phyloP scores from a whole-genome alignment of 2,888 invertebrate species.

The Pasiphila rectangulata region DNA sequence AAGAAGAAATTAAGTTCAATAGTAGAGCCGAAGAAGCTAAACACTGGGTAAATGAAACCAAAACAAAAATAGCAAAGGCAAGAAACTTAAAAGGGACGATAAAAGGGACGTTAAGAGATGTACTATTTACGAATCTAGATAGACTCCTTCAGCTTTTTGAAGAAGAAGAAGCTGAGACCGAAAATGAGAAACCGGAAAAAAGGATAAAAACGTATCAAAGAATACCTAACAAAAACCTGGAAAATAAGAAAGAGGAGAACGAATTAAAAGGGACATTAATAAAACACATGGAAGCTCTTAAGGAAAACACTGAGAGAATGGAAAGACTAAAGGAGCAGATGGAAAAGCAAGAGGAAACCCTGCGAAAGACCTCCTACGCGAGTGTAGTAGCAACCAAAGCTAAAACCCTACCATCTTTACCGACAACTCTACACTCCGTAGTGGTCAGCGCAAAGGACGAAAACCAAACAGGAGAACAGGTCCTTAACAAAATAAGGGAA shows the following conservation, averaged over 20 bases:
- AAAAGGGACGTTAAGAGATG: neutral
- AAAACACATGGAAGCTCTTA: neutral
- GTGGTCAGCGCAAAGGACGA: slow-evolving; percentile 11
- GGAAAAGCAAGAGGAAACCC: neutral
- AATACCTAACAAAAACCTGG: too few relatives aligned
- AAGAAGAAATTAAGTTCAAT: neutral
- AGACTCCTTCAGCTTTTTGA: neutral
- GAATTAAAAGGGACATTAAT: neutral
- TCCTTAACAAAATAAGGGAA: slow-evolving; percentile 9
- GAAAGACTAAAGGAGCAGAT: neutral
- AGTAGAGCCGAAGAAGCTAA: too few relatives aligned
- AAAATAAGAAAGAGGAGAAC: neutral
- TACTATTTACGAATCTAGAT: neutral
- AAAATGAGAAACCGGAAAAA: too few relatives aligned
- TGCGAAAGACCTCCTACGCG: slow-evolving; percentile 1
- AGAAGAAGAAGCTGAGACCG: neutral
- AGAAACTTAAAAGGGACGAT: too few relatives aligned
- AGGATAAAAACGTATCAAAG: too few relatives aligned
- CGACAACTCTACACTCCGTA: slow-evolving; percentile 18
- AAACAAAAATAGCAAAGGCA: neutral
- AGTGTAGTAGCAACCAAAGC: neutral
- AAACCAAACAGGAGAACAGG: slow-evolving; percentile 18
- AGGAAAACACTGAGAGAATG: neutral
- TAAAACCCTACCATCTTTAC: neutral
- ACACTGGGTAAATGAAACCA: neutral